Percentiles rank a stretch among this genome's conserved stretches.
Conservation (phyloP, 2,888 invertebrate genomes). For the Lissocephala sabroskyi region DNA sequence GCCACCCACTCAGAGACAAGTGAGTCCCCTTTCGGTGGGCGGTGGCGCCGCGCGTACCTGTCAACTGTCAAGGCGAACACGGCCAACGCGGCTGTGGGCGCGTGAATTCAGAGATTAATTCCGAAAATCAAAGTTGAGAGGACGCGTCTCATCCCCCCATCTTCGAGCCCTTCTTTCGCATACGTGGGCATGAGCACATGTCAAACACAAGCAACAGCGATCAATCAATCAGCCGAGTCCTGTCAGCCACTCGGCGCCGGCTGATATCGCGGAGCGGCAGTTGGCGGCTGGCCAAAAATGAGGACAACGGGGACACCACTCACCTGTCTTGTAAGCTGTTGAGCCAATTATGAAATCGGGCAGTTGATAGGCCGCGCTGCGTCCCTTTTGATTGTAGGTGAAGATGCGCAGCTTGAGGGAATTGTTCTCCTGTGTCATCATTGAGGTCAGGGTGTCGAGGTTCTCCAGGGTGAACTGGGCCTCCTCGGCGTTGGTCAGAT, state of each 20-base stretch:
- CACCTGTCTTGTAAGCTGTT: constrained; percentile 82
- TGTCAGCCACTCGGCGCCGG: not conserved
- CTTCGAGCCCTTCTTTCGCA: too few species aligned
- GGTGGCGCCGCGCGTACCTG: too few species aligned
- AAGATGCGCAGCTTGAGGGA: constrained; percentile 84
- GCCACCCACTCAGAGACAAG: too few species aligned
- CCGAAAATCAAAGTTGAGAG: too few species aligned
- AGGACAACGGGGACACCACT: constrained; percentile 48
- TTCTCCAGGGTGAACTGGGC: constrained; percentile 71
- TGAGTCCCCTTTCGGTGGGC: too few species aligned
- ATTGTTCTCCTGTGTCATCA: constrained; percentile 86
- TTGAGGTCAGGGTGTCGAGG: constrained; percentile 82
- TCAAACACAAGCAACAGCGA: constrained; percentile 18
- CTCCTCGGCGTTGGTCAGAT: constrained; percentile 71
- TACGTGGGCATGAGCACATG: constrained; percentile 5
- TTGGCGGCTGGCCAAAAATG: too few species aligned
- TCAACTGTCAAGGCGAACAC: too few species aligned
- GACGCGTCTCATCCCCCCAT: too few species aligned
- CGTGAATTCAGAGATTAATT: too few species aligned
- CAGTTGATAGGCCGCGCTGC: constrained; percentile 80
- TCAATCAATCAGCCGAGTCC: constrained; percentile 48
- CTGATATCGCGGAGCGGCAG: not conserved
- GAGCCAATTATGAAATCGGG: constrained; percentile 83
- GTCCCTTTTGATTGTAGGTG: constrained; percentile 87
- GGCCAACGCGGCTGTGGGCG: too few species aligned